Evolutionary conservation across 2,888 invertebrate species (phyloP).

Genomic region (Lasioglossum morio): DNA sequence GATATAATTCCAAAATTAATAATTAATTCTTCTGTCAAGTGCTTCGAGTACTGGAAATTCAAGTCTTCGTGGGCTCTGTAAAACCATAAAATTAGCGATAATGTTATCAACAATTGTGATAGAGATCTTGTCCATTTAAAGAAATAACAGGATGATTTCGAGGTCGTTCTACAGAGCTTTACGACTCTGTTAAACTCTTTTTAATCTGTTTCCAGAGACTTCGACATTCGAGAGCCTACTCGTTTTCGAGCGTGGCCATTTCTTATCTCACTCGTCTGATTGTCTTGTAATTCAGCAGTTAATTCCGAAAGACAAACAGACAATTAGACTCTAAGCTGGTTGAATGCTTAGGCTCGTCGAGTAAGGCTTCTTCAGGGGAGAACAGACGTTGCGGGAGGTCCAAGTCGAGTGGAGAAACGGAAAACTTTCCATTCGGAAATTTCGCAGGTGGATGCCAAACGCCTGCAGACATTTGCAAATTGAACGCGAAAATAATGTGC

Average conservation of each 20-base stretch:
- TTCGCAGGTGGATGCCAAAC: not conserved
- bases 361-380: conserved; percentile 38
- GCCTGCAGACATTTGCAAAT: not conserved
- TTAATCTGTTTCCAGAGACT: not conserved
- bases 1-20: too few species aligned
- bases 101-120: not conserved
- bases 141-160: not conserved
- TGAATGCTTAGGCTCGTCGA: conserved; percentile 13
- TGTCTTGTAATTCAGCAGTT: not conserved
- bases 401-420: not conserved
- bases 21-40: too few species aligned
- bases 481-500: not conserved
- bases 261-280: not conserved
- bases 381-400: conserved; percentile 4
- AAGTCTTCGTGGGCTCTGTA: too few species aligned
- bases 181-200: not conserved
- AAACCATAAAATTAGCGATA: not conserved
- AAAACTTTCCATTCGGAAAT: conserved; percentile 19
- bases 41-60: too few species aligned
- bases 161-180: not conserved
- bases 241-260: not conserved
- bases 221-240: not conserved
- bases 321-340: conserved; percentile 16
- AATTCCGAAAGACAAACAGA: not conserved
- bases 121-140: not conserved